phyloP scores from a whole-genome alignment of 1,140 invertebrate genomes.

The Sitodiplosis mosellana region DNA sequence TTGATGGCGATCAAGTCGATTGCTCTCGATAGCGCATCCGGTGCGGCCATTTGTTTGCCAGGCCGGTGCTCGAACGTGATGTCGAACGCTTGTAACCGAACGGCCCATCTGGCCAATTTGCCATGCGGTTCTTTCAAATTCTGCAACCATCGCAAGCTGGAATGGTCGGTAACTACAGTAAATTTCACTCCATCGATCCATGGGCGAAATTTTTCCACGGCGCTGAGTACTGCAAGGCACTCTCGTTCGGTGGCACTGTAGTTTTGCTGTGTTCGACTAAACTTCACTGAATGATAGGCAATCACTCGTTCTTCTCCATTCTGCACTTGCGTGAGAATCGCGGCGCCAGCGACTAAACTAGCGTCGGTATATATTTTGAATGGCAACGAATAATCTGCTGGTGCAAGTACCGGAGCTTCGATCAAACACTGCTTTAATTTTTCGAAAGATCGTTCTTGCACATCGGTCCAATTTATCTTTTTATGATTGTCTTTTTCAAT shows the following conservation, averaged over 20 bases:
- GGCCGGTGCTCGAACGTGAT: constrained; percentile 23
- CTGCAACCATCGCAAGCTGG: constrained; percentile 25
- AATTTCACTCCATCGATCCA: constrained; percentile 27
- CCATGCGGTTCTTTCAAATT: constrained; percentile 22
- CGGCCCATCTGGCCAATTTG: constrained; percentile 24
- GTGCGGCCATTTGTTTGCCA: constrained; percentile 16
- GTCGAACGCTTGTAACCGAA: constrained; percentile 23
- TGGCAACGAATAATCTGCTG: background rate
- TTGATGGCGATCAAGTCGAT: background rate
- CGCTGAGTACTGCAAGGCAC: constrained; percentile 25
- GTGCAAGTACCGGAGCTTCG: background rate
- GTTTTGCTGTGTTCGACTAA: constrained; percentile 11
- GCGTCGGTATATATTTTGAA: background rate
- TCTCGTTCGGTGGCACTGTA: constrained; percentile 28
- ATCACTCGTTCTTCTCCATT: background rate
- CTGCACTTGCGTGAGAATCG: background rate
- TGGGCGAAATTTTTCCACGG: constrained; percentile 22
- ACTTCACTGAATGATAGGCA: constrained; percentile 2
- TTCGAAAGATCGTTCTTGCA: background rate
- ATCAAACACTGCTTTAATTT: background rate
- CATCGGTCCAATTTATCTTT: background rate
- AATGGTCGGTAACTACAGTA: constrained; percentile 28
- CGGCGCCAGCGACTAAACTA: background rate
- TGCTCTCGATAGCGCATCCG: constrained; percentile 16
- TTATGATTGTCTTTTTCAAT: background rate